Base-by-base conservation (phyloP, 2,797 vertebrate species). In the Clangula hyemalis region DNA sequence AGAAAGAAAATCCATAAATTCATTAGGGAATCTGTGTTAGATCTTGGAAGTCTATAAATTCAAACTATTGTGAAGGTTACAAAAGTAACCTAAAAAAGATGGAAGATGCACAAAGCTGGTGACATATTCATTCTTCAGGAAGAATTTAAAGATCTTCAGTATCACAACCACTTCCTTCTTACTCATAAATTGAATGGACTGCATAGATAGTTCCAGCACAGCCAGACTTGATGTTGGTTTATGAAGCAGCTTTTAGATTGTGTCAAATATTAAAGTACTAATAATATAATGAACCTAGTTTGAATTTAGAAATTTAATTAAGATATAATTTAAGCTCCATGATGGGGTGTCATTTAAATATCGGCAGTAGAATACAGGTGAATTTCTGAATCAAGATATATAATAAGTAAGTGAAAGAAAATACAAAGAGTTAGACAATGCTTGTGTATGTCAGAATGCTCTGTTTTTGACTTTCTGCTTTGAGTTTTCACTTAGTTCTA, bases 1-100 rank as follows among this genome's bases (percentile, higher is more conserved):
- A 95, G 86, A 94, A 96, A 84, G 70, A 94, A 97, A 97, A 97
- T 97, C 91, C 83, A 95, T 95, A 96, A 89, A 95, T 97, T 96
- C 91, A 95, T 97, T 97, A 96, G 95, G 64, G 74, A 96, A 90
- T 21, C 6, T 89, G 34, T 89, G 61, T 60, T 91, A 96, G 87
- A 75, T 87, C 39, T 83, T 89, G 53, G 57, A 94, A 58, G 32
- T 69, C 83, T 90, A 39, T 94, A 94, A 97, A 97, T 96, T 95
- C 51, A 78, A 95, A 85, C 28, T 62, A 56, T 45, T 83, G 25
- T 75, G 39, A 90, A 77, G 7, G 34, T 86, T 91, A 20, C 20
- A 71, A 22, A 93, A 91, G 38, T 61, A 62, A 61, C 68, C 81
- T 74, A 74, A 56, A 89, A 56, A 43, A 78, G 5, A 10, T 58